Base-by-base conservation (phyloP, 92 coral and sea anemone species). In the Muricea muricata region DNA sequence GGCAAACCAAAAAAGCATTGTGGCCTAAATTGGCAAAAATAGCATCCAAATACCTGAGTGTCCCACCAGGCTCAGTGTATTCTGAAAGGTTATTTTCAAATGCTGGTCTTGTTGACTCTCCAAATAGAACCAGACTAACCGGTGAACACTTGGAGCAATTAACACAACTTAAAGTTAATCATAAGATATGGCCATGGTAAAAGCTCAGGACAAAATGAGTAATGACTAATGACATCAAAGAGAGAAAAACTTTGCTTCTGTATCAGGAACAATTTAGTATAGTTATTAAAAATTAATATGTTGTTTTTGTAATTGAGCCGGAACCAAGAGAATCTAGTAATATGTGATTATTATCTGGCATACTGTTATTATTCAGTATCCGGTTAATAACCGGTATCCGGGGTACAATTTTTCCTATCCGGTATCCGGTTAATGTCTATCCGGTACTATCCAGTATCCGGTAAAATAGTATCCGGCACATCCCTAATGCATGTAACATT, bases 61-160 rank as follows among this genome's bases (percentile, higher is more conserved):
- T 63, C 3, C 71, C 71, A 8, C 73, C 73, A 65, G 73, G 73
- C n/a, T 65, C 73, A 30, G 73, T 65, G 29, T 65, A 65, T 65
- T 30, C 73, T 3, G 73, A 65, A 18, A 30, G 40, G 40, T 9
- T 65, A 14, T 65, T 65, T 65, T 65, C 73, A 31, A 65, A 26
- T 30, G 4, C 73, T 65, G 73, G 73, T 65, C 73, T 30, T 4
- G 31, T 65, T 31, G 40, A 65, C 4, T 2, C 26, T 26, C 73
- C 73, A 18, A 65, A 65, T 2, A 18, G 45, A 65, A 7, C 73
- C 28, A 65, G 73, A 65, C 73, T 65, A 26, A 65, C 73, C 9
- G 73, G 73, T 6, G 67, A 58, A 24, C 67, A 58, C 34, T 58
- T 58, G 67, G 67, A 58, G 14, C 67, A 58, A 6, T 30, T 58